Percentiles rank a stretch among this genome's conserved stretches.
phyloP scores from a whole-genome alignment of 2,113 vertebrate genomes.

The Nicator chloris region DNA sequence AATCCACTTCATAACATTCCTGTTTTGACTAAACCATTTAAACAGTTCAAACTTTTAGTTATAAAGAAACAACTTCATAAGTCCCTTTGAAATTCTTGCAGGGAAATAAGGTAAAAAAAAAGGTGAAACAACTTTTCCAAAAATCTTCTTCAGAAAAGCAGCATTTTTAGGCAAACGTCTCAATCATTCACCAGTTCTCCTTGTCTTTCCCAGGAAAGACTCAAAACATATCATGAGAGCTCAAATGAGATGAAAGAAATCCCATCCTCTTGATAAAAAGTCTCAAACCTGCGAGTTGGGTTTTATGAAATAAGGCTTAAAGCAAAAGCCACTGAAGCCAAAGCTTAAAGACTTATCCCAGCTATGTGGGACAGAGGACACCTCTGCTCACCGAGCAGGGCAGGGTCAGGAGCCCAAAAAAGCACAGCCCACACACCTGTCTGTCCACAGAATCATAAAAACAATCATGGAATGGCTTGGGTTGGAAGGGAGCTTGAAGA shows the following conservation, averaged over 20 bases:
- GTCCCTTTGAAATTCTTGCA: background rate
- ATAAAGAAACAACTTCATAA: background rate
- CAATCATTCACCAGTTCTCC: background rate
- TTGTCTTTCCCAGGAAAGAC: background rate
- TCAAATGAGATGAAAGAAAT: constrained; percentile 6
- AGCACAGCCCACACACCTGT: background rate
- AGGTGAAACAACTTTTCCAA: background rate
- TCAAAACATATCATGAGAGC: background rate
- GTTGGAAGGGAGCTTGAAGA: background rate
- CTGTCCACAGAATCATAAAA: background rate
- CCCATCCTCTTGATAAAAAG: background rate
- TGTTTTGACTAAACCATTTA: background rate
- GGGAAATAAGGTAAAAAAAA: background rate
- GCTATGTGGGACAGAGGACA: background rate
- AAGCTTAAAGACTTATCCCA: background rate
- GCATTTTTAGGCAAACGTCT: background rate
- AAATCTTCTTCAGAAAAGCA: background rate
- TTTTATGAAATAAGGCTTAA: background rate
- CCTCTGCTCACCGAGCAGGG: rapidly evolving
- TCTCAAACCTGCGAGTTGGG: background rate
- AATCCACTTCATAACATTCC: background rate
- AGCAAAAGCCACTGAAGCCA: constrained; percentile 1
- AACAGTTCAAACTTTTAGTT: background rate
- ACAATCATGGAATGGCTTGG: background rate
- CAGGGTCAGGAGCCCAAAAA: background rate